phyloP scores from a whole-genome alignment of 2,113 vertebrate species.

The Polypterus bichir region DNA sequence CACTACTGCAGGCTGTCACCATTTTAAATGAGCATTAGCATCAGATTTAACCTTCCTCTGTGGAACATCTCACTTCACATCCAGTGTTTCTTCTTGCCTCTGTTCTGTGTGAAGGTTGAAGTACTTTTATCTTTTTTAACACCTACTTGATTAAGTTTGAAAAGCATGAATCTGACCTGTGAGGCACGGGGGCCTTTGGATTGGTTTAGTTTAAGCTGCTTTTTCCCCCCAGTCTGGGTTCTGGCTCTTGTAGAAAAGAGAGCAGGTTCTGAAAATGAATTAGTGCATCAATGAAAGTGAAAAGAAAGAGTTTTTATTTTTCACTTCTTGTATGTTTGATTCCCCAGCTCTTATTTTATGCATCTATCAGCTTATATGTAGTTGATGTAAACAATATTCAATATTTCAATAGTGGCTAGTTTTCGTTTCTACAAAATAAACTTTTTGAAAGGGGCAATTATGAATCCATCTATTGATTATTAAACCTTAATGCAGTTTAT shows the following conservation, averaged over 20 bases:
- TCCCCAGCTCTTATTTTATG: constrained; percentile 39
- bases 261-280: constrained; percentile 11
- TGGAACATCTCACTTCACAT: constrained; percentile 58
- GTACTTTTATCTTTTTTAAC: constrained; percentile 55
- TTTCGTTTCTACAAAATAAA: no score
- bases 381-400: no score
- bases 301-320: constrained; percentile 48
- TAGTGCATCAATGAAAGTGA: constrained; percentile 13
- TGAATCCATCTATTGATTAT: no score
- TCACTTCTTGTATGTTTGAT: constrained; percentile 53
- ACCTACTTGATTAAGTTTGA: constrained; percentile 48
- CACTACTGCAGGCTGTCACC: constrained; percentile 74
- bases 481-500: no score
- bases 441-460: no score
- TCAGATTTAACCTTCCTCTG: constrained; percentile 77
- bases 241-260: constrained; percentile 18
- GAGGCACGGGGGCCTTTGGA: constrained; percentile 37
- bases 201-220: constrained; percentile 36
- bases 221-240: constrained; percentile 1
- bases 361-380: no score
- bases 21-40: constrained; percentile 89
- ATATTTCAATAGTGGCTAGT: no score
- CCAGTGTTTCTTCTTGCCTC: constrained; percentile 30
- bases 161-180: constrained; percentile 53
- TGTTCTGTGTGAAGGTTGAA: constrained; percentile 35